These are phyloP conservation scores for Columba janthina DNA, from an alignment of 2,113 vertebrate species.

Conservation along the genomic window DNA sequence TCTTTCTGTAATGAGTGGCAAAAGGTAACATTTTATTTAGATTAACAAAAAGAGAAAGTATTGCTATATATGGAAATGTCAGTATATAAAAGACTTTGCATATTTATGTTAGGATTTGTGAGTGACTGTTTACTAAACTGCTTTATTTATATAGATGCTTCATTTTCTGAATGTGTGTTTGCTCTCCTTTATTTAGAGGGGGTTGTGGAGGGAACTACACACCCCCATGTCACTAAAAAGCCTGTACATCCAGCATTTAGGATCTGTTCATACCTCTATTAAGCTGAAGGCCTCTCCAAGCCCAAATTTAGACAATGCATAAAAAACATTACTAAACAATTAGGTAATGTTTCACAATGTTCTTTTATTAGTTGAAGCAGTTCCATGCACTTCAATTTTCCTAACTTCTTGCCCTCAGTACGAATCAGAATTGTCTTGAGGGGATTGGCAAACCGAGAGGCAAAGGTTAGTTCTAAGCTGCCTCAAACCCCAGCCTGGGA, in stretches of 20 bases:
- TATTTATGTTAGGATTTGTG: slow-evolving; percentile 43
- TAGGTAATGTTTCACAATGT: slow-evolving; percentile 78
- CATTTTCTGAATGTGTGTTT: neutral
- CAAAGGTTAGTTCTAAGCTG: slow-evolving; percentile 24
- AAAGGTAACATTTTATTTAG: slow-evolving; percentile 59
- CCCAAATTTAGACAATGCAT: slow-evolving; percentile 74
- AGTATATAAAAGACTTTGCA: slow-evolving; percentile 15
- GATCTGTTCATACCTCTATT: slow-evolving; percentile 46
- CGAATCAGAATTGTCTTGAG: slow-evolving; percentile 35
- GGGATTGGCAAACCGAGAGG: slow-evolving; percentile 6
- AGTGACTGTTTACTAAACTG: slow-evolving; percentile 8
- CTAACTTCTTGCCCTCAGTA: slow-evolving; percentile 54
- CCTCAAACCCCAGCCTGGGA: neutral
- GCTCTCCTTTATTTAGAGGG: neutral
- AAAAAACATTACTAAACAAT: slow-evolving; percentile 77
- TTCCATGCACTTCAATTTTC: slow-evolving; percentile 67
- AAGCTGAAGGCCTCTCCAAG: slow-evolving; percentile 65
- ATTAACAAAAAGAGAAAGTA: slow-evolving; percentile 62
- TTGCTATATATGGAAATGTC: slow-evolving; percentile 51
- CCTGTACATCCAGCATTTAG: neutral
- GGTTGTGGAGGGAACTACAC: neutral
- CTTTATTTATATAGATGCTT: neutral
- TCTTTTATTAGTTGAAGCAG: slow-evolving; percentile 67
- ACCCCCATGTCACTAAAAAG: slow-evolving; percentile 5
- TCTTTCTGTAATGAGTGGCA: neutral